A percentile compares a stretch with the other conserved stretches of the same genome.
These are phyloP conservation scores for Sitobion miscanthi DNA, from an alignment of 1,140 invertebrate genomes.

Conservation along the genomic window DNA sequence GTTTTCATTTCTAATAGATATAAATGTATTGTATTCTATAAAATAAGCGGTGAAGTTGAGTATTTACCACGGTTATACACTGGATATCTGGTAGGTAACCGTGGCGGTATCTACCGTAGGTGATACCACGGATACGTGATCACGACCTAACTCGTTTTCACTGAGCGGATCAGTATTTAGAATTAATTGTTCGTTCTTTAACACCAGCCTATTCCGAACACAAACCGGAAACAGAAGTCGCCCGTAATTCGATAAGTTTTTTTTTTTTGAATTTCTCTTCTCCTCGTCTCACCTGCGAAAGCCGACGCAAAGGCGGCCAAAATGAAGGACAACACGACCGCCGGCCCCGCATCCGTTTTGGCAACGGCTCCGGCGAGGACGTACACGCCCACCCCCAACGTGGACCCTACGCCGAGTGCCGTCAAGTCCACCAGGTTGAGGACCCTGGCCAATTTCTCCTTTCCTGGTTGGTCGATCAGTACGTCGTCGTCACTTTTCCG, in stretches of 20 bases:
- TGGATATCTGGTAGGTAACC: too few relatives aligned
- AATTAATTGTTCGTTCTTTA: background rate
- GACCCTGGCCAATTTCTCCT: conserved; percentile 71
- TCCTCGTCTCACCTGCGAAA: conserved; percentile 74
- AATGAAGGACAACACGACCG: conserved; percentile 87
- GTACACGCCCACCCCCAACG: conserved; percentile 89
- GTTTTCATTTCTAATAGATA: too few relatives aligned
- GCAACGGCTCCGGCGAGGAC: conserved; percentile 89
- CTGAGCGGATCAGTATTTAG: background rate
- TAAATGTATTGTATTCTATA: too few relatives aligned
- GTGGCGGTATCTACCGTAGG: background rate
- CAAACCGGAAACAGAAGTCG: background rate
- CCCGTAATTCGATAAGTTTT: background rate
- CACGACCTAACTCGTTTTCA: background rate
- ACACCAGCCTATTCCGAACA: background rate
- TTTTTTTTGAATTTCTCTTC: background rate
- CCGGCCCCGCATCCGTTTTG: conserved; percentile 81
- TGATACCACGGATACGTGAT: background rate
- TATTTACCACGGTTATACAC: background rate
- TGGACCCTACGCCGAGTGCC: conserved; percentile 84
- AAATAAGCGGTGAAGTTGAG: background rate
- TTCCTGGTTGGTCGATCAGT: background rate
- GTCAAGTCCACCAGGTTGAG: conserved; percentile 81
- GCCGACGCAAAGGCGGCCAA: conserved; percentile 88
- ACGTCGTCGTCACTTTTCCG: conserved; percentile 51